Evolutionary conservation across 2,888 invertebrate genomes (phyloP).

Genomic region (Hoplodrina ambigua): DNA sequence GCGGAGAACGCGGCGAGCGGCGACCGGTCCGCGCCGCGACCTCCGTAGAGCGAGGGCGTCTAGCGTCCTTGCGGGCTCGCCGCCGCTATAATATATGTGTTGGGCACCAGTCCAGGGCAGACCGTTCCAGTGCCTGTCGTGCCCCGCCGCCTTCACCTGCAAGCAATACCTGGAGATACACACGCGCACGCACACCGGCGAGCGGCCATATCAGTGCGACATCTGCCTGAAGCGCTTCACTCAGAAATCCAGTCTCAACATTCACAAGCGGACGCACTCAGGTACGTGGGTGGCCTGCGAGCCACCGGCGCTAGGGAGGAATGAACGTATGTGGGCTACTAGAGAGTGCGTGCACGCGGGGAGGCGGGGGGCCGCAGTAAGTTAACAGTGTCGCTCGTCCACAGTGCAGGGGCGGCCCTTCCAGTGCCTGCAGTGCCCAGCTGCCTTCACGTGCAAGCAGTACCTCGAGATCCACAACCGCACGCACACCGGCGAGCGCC

Average conservation of each 20-base stretch:
- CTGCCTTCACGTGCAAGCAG: slow-evolving; percentile 91
- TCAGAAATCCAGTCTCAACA: slow-evolving; percentile 95
- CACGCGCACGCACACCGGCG: slow-evolving; percentile 91
- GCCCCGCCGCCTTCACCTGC: slow-evolving; percentile 90
- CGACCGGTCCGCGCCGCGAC: slow-evolving; percentile 88
- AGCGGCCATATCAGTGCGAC: slow-evolving; percentile 92
- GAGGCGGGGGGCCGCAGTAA: slow-evolving; percentile 58
- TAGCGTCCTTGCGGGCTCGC: slow-evolving; percentile 85
- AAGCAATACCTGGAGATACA: slow-evolving; percentile 91
- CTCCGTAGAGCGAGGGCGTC: slow-evolving; percentile 86
- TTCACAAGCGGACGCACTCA: slow-evolving; percentile 95
- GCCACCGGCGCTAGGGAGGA: slow-evolving; percentile 67
- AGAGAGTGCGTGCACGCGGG: slow-evolving; percentile 65
- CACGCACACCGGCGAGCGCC: slow-evolving; percentile 90
- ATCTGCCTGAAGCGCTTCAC: slow-evolving; percentile 95
- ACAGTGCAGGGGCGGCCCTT: slow-evolving; percentile 91
- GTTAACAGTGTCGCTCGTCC: slow-evolving; percentile 72
- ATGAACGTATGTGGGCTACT: slow-evolving; percentile 78
- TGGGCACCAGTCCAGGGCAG: slow-evolving; percentile 91
- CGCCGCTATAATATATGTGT: slow-evolving; percentile 89
- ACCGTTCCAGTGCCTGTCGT: slow-evolving; percentile 91
- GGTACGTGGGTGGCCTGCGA: slow-evolving; percentile 80
- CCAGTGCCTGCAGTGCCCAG: slow-evolving; percentile 91
- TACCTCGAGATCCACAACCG: slow-evolving; percentile 90
- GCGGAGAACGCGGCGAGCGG: slow-evolving; percentile 87